Percentiles rank a stretch among this genome's conserved stretches.
These are phyloP conservation scores for Hermodice carunculata DNA, from an alignment of 2,888 invertebrate species.

Conservation along the genomic window DNA sequence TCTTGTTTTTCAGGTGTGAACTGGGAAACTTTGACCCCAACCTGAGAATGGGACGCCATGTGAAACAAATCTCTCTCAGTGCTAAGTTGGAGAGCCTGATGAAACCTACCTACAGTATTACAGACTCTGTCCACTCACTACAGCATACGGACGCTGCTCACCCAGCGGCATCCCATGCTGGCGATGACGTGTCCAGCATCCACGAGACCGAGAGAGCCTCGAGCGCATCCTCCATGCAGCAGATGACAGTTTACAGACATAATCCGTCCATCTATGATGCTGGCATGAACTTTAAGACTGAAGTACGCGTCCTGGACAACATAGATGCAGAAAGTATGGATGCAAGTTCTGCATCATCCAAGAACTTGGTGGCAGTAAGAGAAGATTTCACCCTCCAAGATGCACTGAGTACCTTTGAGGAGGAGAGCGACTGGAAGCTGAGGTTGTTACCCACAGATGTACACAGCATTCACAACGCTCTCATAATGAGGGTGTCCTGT, in stretches of 20 bases:
- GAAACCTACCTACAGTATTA: conserved; percentile 5
- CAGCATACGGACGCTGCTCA: background rate
- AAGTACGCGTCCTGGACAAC: conserved; percentile 15
- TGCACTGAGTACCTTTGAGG: conserved; percentile 61
- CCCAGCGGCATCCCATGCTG: background rate
- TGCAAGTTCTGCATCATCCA: conserved; percentile 1
- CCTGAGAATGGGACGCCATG: conserved; percentile 1
- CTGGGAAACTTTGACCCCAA: conserved; percentile 26
- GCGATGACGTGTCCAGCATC: conserved; percentile 14
- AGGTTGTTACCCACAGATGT: conserved; percentile 58
- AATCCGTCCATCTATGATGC: conserved; percentile 31
- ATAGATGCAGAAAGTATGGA: conserved; percentile 10
- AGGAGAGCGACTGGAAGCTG: conserved; percentile 63
- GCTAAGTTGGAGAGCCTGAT: conserved; percentile 26
- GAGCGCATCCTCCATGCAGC: conserved; percentile 17
- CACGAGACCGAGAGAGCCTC: conserved; percentile 20
- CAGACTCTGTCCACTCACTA: conserved; percentile 25
- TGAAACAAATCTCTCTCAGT: conserved; percentile 25
- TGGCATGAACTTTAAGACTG: conserved; percentile 19
- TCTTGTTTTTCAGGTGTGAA: conserved; percentile 26
- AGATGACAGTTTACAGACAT: conserved; percentile 23
- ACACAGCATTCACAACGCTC: conserved; percentile 65
- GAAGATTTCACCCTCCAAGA: conserved; percentile 56
- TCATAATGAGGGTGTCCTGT: conserved; percentile 59
- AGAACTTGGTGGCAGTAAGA: conserved; percentile 47